Conservation (phyloP, 2,797 vertebrate genomes). For the Meriones psammophilus region DNA sequence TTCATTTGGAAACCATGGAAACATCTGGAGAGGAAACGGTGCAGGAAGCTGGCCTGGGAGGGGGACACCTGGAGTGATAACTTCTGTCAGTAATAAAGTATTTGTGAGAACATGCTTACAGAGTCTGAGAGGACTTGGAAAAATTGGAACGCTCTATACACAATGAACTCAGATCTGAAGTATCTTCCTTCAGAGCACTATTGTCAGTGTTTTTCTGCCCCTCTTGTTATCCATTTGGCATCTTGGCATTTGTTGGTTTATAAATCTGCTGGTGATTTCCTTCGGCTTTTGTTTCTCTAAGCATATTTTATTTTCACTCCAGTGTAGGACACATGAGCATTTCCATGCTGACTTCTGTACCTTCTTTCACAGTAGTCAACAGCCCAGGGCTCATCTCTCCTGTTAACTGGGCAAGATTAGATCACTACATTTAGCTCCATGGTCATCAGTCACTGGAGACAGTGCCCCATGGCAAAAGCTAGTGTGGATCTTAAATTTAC, state of each 20-base stretch:
- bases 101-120: not conserved
- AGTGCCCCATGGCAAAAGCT: not conserved
- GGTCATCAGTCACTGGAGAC: not conserved
- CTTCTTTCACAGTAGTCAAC: not conserved
- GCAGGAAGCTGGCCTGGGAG: not conserved
- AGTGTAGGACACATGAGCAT: not conserved
- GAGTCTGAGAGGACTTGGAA: not conserved
- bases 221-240: not conserved
- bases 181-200: not conserved
- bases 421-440: not conserved
- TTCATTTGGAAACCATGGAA: not conserved
- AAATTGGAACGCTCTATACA: not conserved
- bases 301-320: not conserved
- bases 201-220: not conserved
- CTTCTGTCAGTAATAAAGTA: too few species aligned
- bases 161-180: not conserved
- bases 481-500: not conserved
- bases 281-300: not conserved
- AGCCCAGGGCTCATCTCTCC: not conserved
- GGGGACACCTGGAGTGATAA: not conserved
- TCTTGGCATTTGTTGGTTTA: not conserved
- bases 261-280: not conserved
- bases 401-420: not conserved
- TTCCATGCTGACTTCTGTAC: not conserved
- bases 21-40: not conserved